Evolutionary conservation across 2,888 invertebrate species (phyloP).

Genomic region (Nemurella pictetii): DNA sequence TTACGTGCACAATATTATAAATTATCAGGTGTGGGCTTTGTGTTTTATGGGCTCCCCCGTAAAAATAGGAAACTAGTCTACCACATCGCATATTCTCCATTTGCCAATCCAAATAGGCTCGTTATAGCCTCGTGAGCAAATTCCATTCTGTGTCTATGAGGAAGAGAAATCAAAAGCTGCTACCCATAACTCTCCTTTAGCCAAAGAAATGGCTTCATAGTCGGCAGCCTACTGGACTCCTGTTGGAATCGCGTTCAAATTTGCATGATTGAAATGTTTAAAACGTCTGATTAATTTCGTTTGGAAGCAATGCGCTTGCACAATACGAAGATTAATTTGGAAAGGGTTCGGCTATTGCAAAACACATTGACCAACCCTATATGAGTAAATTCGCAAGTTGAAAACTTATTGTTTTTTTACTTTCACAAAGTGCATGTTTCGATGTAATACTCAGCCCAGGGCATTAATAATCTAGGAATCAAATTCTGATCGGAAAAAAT

Average conservation of each 20-base stretch:
- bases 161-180: neutral
- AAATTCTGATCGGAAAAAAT: neutral
- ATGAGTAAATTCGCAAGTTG: conserved; percentile 1
- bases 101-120: neutral
- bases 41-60: neutral
- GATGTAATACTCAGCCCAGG: conserved; percentile 1
- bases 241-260: neutral
- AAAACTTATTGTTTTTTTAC: conserved; percentile 2
- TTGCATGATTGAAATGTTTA: neutral
- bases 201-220: neutral
- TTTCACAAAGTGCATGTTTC: conserved; percentile 11
- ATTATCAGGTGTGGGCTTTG: neutral
- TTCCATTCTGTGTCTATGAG: neutral
- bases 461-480: neutral
- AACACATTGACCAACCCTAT: neutral
- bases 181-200: neutral
- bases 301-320: neutral
- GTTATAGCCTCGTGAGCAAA: neutral
- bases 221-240: neutral
- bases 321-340: neutral
- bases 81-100: neutral
- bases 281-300: neutral
- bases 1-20: neutral
- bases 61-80: neutral
- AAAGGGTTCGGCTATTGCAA: neutral